A percentile compares a stretch with the other conserved stretches of the same genome.
These are phyloP conservation scores for Elanus axillaris DNA, from an alignment of 2,113 vertebrate genomes.

Conservation along the genomic window DNA sequence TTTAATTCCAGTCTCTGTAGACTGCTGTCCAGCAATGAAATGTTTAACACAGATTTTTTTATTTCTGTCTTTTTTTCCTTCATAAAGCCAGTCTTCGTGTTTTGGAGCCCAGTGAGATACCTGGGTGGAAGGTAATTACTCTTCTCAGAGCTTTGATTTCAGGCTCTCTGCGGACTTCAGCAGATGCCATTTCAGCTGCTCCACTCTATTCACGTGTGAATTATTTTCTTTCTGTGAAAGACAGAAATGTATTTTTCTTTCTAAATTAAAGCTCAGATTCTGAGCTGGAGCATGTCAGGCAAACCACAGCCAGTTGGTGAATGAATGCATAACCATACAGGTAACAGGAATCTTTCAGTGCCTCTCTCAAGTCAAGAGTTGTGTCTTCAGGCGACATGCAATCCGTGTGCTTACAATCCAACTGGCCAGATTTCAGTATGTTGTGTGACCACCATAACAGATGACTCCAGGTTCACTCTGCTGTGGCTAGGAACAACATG, in stretches of 20 bases:
- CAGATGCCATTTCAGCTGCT: neutral
- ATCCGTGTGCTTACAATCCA: neutral
- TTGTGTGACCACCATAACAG: neutral
- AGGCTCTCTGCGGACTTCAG: neutral
- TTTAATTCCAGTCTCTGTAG: neutral
- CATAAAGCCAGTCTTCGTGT: neutral
- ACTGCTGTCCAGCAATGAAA: neutral
- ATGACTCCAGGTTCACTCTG: neutral
- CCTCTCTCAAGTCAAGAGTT: neutral
- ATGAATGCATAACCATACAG: neutral
- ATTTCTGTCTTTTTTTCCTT: neutral
- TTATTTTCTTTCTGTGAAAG: neutral
- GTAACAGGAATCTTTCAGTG: neutral
- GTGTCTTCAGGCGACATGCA: neutral
- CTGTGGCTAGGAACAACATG: neutral
- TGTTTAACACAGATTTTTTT: neutral
- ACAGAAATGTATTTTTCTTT: neutral
- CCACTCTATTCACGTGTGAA: neutral
- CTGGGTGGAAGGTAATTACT: neutral
- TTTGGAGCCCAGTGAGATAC: neutral
- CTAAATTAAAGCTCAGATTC: neutral
- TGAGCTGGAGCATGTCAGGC: neutral
- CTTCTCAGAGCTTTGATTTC: neutral
- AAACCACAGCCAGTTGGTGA: neutral
- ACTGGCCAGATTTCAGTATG: neutral